Evolutionary conservation across 2,888 invertebrate genomes (phyloP).

Genomic region (Eretmocerus hayati): DNA sequence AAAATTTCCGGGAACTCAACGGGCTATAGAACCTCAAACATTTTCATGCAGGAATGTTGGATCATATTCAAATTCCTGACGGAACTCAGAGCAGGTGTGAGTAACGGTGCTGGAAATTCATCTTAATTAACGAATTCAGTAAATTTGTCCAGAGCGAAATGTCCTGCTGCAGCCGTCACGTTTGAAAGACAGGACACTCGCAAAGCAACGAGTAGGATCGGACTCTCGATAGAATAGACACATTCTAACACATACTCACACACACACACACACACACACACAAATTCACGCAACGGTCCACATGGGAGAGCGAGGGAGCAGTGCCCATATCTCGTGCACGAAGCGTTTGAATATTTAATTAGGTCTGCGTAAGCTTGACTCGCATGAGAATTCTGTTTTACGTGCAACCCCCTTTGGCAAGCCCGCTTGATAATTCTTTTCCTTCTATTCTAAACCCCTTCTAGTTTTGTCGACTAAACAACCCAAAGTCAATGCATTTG

Average conservation of each 20-base stretch:
- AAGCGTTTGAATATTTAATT: constrained; percentile 15
- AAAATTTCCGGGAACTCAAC: too few species aligned
- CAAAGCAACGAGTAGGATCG: too few species aligned
- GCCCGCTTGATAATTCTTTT: too few species aligned
- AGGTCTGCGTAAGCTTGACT: constrained; percentile 1
- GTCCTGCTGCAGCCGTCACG: neutral
- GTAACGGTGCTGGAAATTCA: constrained; percentile 5
- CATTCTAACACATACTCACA: too few species aligned
- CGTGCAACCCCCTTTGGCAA: neutral
- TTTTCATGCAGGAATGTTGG: too few species aligned
- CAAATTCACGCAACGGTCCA: neutral
- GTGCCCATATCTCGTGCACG: neutral
- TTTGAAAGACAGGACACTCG: neutral
- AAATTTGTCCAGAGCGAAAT: constrained; percentile 5
- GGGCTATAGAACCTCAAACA: too few species aligned
- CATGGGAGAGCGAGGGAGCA: neutral
- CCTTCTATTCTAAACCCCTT: neutral
- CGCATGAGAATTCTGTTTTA: constrained; percentile 4
- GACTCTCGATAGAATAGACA: too few species aligned
- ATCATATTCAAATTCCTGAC: too few species aligned
- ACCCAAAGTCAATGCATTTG: too few species aligned
- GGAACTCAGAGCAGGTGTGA: too few species aligned
- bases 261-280: neutral
- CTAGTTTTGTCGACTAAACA: too few species aligned
- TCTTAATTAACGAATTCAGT: constrained; percentile 8